Percentiles rank a stretch among this genome's conserved stretches.
These are phyloP conservation scores for Phasianus colchicus DNA, from an alignment of 2,113 vertebrate genomes.

Conservation along the genomic window DNA sequence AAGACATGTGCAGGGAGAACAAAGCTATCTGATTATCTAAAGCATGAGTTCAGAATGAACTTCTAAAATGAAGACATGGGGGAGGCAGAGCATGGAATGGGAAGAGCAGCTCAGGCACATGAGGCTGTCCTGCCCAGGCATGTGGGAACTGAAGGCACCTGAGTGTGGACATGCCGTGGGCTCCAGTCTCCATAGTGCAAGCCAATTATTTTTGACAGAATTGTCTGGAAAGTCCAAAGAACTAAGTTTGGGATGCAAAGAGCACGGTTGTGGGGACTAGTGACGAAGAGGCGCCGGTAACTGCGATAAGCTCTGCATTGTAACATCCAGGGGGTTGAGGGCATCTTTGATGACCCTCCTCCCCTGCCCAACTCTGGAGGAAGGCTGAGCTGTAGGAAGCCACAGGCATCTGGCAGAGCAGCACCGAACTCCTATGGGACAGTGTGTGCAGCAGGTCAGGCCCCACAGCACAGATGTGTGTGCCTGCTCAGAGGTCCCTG, in stretches of 20 bases:
- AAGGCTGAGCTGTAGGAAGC: not conserved
- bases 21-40: not conserved
- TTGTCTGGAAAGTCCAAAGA: not conserved
- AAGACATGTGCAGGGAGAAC: not conserved
- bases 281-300: not conserved
- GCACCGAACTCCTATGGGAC: not conserved
- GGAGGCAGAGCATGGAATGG: not conserved
- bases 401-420: not conserved
- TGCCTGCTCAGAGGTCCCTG: not conserved
- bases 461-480: not conserved
- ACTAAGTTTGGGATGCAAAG: not conserved
- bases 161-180: not conserved
- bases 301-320: rapidly evolving
- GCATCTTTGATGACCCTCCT: not conserved
- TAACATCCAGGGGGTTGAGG: not conserved
- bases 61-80: not conserved
- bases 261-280: not conserved
- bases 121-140: not conserved
- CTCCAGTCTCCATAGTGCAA: not conserved
- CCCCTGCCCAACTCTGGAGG: rapidly evolving
- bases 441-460: not conserved
- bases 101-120: not conserved
- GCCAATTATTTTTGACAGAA: not conserved
- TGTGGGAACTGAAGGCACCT: rapidly evolving
- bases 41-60: not conserved